Base-by-base conservation (phyloP, 2,888 invertebrate genomes). In the Lathronympha strigana region DNA sequence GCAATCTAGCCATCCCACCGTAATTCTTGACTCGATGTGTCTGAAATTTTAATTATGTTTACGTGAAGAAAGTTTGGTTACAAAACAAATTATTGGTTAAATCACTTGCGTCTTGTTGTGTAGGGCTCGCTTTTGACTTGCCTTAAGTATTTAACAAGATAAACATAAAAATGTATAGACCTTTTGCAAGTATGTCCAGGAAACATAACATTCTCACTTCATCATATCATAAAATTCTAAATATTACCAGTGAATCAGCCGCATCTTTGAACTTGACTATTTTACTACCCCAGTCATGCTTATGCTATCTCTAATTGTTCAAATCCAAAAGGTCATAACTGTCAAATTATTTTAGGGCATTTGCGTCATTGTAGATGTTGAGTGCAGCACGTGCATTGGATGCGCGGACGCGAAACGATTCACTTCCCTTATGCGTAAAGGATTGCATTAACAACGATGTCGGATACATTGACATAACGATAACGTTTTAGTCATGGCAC, bases 341-440 rank as follows among this genome's bases (percentile, higher is more conserved):
- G 4, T 11, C 53, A 19, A 19, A 21, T 25, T 6, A 36, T 36
- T 54, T 9, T 4, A 25, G 25, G 9, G 17, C 1, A 15, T 13
- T 25, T 55, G 4, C 23, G 40, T 55, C 54, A 25, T 40, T 36
- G 21, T 53, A 40, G 23, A 23, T 19, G 6, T 19, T 8, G 23
- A 40, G 15, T 54, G 53, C 53, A 23, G 25, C 66, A 62, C 51
- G 66, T 64, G 67, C 53, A 38, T 71, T 73, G 66, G 69, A 70
- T 71, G 71, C 63, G 55, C 55, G 61, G 61, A 60, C 82, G 81
- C 83, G 82, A 83, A 76, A 71, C 73, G 79, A 76, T 79, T 84
- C 76, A 75, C 72, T 75, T 82, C 82, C 82, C 45, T 43, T 53
- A 3, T 43, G 54, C 54, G 38, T 17, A 19, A 13, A 23, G 33